A percentile compares a stretch with the other conserved stretches of the same genome.
phyloP scores from a whole-genome alignment of 2,113 vertebrate species.

The Melanostigma gelatinosum region DNA sequence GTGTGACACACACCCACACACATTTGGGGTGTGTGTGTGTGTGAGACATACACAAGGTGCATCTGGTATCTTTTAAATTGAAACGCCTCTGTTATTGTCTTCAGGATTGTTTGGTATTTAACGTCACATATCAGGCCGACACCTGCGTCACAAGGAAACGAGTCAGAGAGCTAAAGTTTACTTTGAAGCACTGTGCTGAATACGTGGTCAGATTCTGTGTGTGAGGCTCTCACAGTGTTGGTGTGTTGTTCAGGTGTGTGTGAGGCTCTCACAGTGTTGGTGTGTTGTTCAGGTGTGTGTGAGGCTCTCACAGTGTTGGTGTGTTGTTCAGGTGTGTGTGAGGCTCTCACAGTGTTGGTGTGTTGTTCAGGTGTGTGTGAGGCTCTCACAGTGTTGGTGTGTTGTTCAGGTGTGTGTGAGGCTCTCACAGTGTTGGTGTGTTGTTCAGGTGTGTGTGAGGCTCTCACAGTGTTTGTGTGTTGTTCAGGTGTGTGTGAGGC shows the following conservation, averaged over 20 bases:
- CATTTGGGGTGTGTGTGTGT: background rate
- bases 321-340: background rate
- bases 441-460: background rate
- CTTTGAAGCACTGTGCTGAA: background rate
- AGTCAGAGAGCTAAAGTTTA: background rate
- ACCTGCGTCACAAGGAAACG: background rate
- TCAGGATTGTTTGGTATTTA: slow-evolving; percentile 25
- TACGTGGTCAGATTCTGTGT: background rate
- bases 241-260: background rate
- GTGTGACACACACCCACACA: background rate
- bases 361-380: background rate
- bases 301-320: background rate
- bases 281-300: background rate
- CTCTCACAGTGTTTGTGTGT: background rate
- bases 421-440: background rate
- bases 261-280: background rate
- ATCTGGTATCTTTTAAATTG: background rate
- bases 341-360: background rate
- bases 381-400: background rate
- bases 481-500: background rate
- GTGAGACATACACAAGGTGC: background rate
- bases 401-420: background rate
- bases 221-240: background rate
- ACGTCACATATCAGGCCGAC: background rate
- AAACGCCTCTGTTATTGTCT: background rate